Evolutionary conservation across 2,113 vertebrate species (phyloP).

Genomic region (Heterotilapia buettikoferi): DNA sequence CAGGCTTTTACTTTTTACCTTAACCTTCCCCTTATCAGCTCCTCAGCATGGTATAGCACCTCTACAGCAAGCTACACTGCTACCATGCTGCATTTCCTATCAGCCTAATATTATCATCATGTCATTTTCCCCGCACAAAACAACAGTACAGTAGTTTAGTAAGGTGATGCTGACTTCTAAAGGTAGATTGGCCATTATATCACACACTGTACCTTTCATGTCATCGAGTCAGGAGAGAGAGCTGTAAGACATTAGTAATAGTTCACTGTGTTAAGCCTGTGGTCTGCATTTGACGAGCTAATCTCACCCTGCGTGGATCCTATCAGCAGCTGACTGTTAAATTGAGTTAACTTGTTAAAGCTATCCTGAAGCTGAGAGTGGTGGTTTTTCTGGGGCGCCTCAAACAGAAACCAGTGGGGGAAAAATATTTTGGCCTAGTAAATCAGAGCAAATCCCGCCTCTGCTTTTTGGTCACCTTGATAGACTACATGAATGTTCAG

Average conservation of each 20-base stretch:
- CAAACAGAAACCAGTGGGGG: neutral
- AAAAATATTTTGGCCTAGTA: neutral
- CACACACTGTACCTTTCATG: neutral
- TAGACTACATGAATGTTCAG: neutral
- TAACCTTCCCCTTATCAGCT: neutral
- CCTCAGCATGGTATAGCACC: neutral
- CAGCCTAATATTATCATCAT: neutral
- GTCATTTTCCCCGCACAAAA: neutral
- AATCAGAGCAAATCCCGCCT: neutral
- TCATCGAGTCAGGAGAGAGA: neutral
- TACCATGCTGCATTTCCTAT: neutral
- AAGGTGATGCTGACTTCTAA: neutral
- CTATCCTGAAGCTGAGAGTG: conserved; percentile 11
- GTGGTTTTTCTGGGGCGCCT: neutral
- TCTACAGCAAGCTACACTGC: neutral
- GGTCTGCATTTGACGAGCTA: conserved; percentile 26
- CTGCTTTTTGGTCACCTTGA: neutral
- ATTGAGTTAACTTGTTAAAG: conserved; percentile 55
- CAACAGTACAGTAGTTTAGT: neutral
- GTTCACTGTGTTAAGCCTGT: neutral
- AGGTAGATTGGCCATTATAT: neutral
- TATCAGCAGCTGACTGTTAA: conserved; percentile 40
- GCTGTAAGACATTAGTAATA: neutral
- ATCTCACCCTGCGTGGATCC: conserved; percentile 35
- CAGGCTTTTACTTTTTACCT: neutral